Conservation (phyloP, 2,888 invertebrate genomes). For the Nephrotoma guestfalica region DNA sequence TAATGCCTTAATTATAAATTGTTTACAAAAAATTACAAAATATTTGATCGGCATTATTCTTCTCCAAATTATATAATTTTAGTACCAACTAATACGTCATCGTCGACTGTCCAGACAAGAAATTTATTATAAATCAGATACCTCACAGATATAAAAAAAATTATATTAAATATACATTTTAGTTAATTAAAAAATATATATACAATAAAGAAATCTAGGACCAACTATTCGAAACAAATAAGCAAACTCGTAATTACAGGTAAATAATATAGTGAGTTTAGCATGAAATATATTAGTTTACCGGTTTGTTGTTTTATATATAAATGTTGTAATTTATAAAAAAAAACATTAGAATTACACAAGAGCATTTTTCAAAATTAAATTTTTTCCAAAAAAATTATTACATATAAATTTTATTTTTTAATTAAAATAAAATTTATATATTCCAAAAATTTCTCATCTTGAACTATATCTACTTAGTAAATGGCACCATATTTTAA, state of each 20-base stretch:
- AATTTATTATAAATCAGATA: neutral
- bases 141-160: neutral
- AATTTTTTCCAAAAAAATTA: neutral
- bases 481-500: neutral
- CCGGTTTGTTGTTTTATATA: neutral
- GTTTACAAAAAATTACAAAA: neutral
- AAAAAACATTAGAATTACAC: neutral
- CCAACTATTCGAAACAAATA: neutral
- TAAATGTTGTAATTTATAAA: neutral
- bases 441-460: neutral
- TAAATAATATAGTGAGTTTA: neutral
- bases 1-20: neutral
- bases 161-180: neutral
- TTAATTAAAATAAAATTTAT: neutral
- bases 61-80: neutral
- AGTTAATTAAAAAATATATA: neutral
- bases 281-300: neutral
- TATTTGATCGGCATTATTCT: neutral
- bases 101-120: neutral
- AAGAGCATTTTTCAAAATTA: neutral
- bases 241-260: neutral
- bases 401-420: neutral
- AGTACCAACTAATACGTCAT: neutral
- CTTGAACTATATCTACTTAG: neutral
- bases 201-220: neutral